Evolutionary conservation across 2,888 invertebrate genomes (phyloP).

Genomic region (Trichacis sp.): DNA sequence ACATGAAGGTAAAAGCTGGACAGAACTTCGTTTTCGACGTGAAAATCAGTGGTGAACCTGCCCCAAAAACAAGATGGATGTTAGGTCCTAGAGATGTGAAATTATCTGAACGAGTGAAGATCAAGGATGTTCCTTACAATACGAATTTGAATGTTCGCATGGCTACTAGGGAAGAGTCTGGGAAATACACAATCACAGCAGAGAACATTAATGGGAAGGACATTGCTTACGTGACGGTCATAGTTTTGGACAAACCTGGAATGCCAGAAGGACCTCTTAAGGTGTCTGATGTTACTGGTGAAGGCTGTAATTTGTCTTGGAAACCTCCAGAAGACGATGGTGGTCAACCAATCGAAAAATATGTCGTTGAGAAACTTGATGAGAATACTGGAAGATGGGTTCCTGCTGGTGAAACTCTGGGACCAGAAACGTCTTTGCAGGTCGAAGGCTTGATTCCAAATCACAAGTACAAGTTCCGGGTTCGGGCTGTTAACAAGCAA

Average conservation of each 20-base stretch:
- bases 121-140: slow-evolving; percentile 86
- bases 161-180: slow-evolving; percentile 88
- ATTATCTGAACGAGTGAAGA: slow-evolving; percentile 80
- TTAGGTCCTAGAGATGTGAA: slow-evolving; percentile 84
- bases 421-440: slow-evolving; percentile 80
- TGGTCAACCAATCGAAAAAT: slow-evolving; percentile 92
- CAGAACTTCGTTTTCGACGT: slow-evolving; percentile 89
- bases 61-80: slow-evolving; percentile 93
- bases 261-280: slow-evolving; percentile 93
- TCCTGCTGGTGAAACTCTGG: slow-evolving; percentile 91
- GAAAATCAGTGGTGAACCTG: slow-evolving; percentile 92
- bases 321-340: slow-evolving; percentile 95
- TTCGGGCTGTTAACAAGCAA: slow-evolving; percentile 95
- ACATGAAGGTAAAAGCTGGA: slow-evolving; percentile 88
- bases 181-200: slow-evolving; percentile 90
- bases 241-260: slow-evolving; percentile 87
- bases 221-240: slow-evolving; percentile 92
- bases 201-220: slow-evolving; percentile 96
- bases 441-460: slow-evolving; percentile 91
- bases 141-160: slow-evolving; percentile 84
- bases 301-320: slow-evolving; percentile 92
- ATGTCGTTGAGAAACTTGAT: slow-evolving; percentile 95
- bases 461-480: slow-evolving; percentile 97
- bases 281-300: slow-evolving; percentile 89
- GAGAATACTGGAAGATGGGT: slow-evolving; percentile 94